phyloP scores from a whole-genome alignment of 2,888 invertebrate species.

The Agrotis clavis region DNA sequence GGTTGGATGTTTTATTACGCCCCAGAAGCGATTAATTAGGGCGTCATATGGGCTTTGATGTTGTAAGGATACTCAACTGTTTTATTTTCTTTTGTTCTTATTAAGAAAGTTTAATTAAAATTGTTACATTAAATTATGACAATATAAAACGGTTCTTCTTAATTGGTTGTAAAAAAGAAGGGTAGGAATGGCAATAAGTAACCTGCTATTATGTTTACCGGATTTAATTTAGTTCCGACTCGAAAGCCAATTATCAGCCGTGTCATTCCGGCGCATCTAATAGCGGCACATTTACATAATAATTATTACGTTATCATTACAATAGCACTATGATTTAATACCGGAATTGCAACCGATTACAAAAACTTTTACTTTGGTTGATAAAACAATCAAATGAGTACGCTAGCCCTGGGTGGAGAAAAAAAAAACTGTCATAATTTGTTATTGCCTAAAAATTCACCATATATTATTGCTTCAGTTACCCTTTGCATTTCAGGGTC shows the following conservation, averaged over 20 bases:
- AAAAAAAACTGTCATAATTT: too few relatives aligned
- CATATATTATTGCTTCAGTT: too few relatives aligned
- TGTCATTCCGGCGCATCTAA: conserved; percentile 1
- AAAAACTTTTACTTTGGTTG: too few relatives aligned
- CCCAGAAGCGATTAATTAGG: conserved; percentile 32
- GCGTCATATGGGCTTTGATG: conserved; percentile 34
- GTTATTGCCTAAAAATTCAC: too few relatives aligned
- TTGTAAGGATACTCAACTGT: neutral
- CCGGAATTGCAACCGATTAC: conserved; percentile 3
- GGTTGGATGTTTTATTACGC: conserved; percentile 44
- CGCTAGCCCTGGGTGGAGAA: too few relatives aligned
- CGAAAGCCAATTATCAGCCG: conserved; percentile 21
- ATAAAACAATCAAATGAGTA: too few relatives aligned
- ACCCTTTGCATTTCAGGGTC: too few relatives aligned
- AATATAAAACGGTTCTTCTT: neutral
- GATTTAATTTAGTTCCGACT: neutral
- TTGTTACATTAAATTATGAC: neutral
- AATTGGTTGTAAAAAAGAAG: neutral
- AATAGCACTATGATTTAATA: conserved; percentile 1
- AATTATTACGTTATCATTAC: neutral
- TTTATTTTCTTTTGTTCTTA: conserved; percentile 10
- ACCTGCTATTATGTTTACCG: neutral
- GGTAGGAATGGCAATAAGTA: neutral
- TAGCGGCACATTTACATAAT: conserved; percentile 25
- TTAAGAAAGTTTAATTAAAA: conserved; percentile 9